Percentiles rank a stretch among this genome's conserved stretches.
Conservation (phyloP, 1,140 invertebrate genomes). For the Heliconius himera region DNA sequence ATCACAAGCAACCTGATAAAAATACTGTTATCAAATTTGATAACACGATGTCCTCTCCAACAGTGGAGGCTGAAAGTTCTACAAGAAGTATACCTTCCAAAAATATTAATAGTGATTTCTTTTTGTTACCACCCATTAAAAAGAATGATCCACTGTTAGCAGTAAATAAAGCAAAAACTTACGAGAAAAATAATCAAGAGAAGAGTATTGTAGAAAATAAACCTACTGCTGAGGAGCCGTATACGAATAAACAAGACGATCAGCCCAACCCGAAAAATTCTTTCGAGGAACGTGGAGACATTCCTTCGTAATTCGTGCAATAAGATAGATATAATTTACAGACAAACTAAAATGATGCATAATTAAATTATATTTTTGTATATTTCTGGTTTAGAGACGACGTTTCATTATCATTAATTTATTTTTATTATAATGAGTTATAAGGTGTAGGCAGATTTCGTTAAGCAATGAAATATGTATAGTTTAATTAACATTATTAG, state of each 20-base stretch:
- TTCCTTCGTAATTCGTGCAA: neutral
- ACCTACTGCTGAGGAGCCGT: neutral
- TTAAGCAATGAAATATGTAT: neutral
- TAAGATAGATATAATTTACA: neutral
- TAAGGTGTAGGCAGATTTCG: neutral
- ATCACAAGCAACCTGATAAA: conserved; percentile 18
- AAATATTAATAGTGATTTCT: neutral
- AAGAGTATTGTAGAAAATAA: neutral
- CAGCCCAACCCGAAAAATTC: neutral
- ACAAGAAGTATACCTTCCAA: neutral
- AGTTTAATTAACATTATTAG: no score
- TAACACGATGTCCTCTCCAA: neutral
- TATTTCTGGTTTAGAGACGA: no score
- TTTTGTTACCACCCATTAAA: neutral
- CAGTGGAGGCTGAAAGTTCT: neutral
- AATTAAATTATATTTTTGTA: no score
- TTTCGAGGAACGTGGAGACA: neutral
- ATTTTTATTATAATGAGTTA: no score
- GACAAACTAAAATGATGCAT: neutral
- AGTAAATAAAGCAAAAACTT: neutral
- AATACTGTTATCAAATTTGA: conserved; percentile 14
- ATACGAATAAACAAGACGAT: neutral
- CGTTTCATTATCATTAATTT: no score
- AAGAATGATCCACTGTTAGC: neutral
- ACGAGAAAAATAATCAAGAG: neutral